Evolutionary conservation across 2,797 vertebrate species (phyloP).

Genomic region (Thaleichthys pacificus): DNA sequence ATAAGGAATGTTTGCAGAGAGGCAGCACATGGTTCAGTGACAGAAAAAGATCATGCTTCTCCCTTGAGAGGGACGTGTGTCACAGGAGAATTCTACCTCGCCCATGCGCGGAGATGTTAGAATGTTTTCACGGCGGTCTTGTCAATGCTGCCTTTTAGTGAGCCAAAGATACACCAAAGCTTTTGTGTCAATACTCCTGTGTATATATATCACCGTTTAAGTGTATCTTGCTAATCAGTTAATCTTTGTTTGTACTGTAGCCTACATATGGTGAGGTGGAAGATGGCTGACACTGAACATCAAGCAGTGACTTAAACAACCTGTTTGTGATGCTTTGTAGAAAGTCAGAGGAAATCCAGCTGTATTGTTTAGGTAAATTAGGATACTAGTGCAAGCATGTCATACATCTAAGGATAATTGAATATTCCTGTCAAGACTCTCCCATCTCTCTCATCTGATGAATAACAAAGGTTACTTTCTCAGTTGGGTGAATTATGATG

Average conservation of each 20-base stretch:
- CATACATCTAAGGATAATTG: conserved; percentile 14
- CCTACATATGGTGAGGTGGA: too few relatives aligned
- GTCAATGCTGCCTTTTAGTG: background rate
- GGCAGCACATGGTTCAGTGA: conserved; percentile 23
- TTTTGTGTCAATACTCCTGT: too few relatives aligned
- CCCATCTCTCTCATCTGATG: conserved; percentile 26
- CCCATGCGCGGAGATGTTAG: background rate
- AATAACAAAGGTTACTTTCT: conserved; percentile 7
- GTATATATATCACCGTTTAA: too few relatives aligned
- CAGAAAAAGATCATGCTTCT: background rate
- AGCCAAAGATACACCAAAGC: background rate
- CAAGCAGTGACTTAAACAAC: background rate
- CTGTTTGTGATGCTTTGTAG: conserved; percentile 1
- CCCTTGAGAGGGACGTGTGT: background rate
- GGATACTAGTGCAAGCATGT: background rate
- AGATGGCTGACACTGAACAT: too few relatives aligned
- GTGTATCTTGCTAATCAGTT: too few relatives aligned
- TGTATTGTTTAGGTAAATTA: conserved; percentile 22
- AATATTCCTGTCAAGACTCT: conserved; percentile 35
- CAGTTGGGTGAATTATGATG: conserved; percentile 23
- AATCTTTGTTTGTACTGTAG: too few relatives aligned
- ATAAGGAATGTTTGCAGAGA: conserved; percentile 26
- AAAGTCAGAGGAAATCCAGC: conserved; percentile 5
- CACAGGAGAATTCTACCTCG: conserved; percentile 4
- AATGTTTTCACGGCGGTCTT: background rate